phyloP scores from a whole-genome alignment of 2,113 vertebrate species.

The Nothocercus nigrocapillus region DNA sequence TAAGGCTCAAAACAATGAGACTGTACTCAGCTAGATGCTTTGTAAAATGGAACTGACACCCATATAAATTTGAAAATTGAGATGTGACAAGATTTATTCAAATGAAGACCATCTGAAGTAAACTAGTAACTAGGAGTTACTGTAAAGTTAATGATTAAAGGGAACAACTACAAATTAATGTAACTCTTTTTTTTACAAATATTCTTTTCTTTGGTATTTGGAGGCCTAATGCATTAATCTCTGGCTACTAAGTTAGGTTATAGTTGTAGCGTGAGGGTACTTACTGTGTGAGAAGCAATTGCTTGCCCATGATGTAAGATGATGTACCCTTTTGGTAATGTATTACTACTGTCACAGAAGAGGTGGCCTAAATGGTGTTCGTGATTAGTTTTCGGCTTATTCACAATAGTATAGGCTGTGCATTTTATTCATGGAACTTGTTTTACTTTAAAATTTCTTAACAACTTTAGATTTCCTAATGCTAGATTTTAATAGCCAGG shows the following conservation, averaged over 20 bases:
- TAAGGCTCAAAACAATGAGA: background rate
- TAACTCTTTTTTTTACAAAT: background rate
- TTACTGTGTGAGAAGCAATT: conserved; percentile 10
- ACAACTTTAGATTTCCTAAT: background rate
- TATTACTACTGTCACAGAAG: background rate
- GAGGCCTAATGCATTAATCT: background rate
- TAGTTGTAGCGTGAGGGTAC: background rate
- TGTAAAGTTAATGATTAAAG: background rate
- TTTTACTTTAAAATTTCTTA: conserved; percentile 17
- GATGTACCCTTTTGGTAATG: background rate
- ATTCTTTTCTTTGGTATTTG: background rate
- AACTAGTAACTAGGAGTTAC: background rate
- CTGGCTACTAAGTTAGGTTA: background rate
- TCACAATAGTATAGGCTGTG: background rate
- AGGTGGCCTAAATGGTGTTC: background rate
- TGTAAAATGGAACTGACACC: background rate
- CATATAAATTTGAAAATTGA: background rate
- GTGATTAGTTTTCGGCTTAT: background rate
- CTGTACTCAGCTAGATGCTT: background rate
- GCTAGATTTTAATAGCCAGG: background rate
- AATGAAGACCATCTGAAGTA: background rate
- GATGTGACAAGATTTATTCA: background rate
- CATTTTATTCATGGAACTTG: background rate
- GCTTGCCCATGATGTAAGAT: background rate
- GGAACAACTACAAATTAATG: background rate